Conservation (phyloP, 2,113 vertebrate genomes). For the Salvelinus fontinalis region DNA sequence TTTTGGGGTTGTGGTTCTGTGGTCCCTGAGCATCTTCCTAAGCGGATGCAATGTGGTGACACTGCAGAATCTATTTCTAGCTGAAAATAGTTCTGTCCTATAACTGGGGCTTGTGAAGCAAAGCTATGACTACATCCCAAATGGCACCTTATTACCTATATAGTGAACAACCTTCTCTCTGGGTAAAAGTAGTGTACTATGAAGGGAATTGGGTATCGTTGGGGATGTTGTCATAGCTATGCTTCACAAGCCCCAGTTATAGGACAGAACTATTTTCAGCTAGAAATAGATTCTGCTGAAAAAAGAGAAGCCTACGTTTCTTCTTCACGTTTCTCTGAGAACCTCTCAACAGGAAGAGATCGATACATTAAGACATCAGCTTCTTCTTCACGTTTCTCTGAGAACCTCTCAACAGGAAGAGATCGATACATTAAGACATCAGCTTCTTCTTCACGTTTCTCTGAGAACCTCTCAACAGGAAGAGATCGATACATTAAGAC, state of each 20-base stretch:
- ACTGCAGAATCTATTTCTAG: constrained; percentile 56
- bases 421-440: too few species aligned
- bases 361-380: too few species aligned
- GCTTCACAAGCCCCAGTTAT: constrained; percentile 49
- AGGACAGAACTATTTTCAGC: constrained; percentile 70
- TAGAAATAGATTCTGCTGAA: constrained; percentile 48
- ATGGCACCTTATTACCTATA: too few species aligned
- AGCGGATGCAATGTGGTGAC: constrained; percentile 46
- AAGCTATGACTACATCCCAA: too few species aligned
- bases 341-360: too few species aligned
- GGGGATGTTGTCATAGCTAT: not conserved
- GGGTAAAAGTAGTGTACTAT: too few species aligned
- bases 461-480: too few species aligned
- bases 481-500: too few species aligned
- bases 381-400: constrained; percentile 16
- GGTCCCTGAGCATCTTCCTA: constrained; percentile 50
- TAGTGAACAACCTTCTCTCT: too few species aligned
- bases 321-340: not conserved
- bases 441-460: too few species aligned
- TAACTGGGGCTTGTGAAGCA: constrained; percentile 49
- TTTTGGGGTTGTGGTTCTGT: constrained; percentile 50
- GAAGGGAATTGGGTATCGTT: too few species aligned
- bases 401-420: too few species aligned
- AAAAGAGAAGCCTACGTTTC: constrained; percentile 33
- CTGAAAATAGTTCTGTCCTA: constrained; percentile 71